phyloP scores from a whole-genome alignment of 1,140 invertebrate genomes.

The Papilio polyxenes region DNA sequence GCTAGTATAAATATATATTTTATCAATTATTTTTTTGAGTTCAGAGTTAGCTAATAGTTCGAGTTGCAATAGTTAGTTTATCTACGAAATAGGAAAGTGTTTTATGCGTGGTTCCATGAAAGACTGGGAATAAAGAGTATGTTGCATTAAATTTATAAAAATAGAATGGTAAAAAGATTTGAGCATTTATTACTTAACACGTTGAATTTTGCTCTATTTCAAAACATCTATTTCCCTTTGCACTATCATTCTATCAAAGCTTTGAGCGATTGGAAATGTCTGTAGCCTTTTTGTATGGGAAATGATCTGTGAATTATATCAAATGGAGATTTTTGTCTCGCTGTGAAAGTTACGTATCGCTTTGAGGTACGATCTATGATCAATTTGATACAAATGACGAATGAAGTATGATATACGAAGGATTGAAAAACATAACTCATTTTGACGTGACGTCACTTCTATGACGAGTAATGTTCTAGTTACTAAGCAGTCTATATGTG shows the following conservation, averaged over 20 bases:
- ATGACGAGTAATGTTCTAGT: not conserved
- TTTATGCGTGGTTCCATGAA: too few species aligned
- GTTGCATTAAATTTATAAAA: too few species aligned
- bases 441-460: not conserved
- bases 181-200: not conserved
- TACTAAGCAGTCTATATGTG: too few species aligned
- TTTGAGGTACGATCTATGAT: constrained; percentile 7
- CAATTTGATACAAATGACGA: not conserved
- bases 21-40: too few species aligned
- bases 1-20: too few species aligned
- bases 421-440: not conserved
- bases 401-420: not conserved
- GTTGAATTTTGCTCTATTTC: not conserved
- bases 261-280: not conserved
- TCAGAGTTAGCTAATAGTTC: too few species aligned
- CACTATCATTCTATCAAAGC: not conserved
- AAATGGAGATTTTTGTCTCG: constrained; percentile 2
- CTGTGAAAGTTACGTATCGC: constrained; percentile 1
- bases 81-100: too few species aligned
- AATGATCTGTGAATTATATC: constrained; percentile 1
- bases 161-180: not conserved
- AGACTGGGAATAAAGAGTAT: too few species aligned
- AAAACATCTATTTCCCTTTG: not conserved
- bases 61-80: too few species aligned
- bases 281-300: not conserved